These are phyloP conservation scores for Melanotaenia boesemani DNA, from an alignment of 2,797 vertebrate genomes.

Conservation along the genomic window DNA sequence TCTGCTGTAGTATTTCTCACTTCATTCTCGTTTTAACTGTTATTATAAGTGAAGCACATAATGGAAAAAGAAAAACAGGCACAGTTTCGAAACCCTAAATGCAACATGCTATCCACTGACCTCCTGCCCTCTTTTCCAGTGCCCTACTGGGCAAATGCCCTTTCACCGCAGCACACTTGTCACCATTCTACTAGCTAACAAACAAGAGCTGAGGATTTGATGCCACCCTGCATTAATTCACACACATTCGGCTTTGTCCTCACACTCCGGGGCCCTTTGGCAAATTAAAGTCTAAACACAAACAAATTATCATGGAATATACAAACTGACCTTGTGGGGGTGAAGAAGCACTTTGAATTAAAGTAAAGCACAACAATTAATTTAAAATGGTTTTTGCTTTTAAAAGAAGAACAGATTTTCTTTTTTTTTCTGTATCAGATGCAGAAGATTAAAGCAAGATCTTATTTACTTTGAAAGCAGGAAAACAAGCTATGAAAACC, in stretches of 20 bases:
- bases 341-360: background rate
- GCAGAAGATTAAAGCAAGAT: background rate
- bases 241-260: slow-evolving; percentile 28
- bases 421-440: background rate
- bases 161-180: slow-evolving; percentile 59
- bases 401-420: background rate
- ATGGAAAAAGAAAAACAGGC: background rate
- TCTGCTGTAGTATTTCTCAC: background rate
- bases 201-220: slow-evolving; percentile 40
- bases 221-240: slow-evolving; percentile 67
- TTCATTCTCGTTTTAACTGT: background rate
- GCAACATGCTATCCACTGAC: slow-evolving; percentile 38
- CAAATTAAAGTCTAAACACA: slow-evolving; percentile 28
- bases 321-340: slow-evolving; percentile 22
- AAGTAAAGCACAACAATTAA: background rate
- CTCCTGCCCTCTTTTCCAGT: slow-evolving; percentile 35
- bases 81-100: slow-evolving; percentile 30
- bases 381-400: slow-evolving; percentile 5
- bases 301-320: slow-evolving; percentile 26
- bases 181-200: slow-evolving; percentile 53
- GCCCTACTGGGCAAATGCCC: slow-evolving; percentile 48
- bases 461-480: background rate
- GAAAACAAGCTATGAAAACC: background rate
- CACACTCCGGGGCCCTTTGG: slow-evolving; percentile 37
- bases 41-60: background rate